Percentiles rank a stretch among this genome's conserved stretches.
Conservation (phyloP, 2,113 vertebrate genomes). For the Bubo blakistoni region DNA sequence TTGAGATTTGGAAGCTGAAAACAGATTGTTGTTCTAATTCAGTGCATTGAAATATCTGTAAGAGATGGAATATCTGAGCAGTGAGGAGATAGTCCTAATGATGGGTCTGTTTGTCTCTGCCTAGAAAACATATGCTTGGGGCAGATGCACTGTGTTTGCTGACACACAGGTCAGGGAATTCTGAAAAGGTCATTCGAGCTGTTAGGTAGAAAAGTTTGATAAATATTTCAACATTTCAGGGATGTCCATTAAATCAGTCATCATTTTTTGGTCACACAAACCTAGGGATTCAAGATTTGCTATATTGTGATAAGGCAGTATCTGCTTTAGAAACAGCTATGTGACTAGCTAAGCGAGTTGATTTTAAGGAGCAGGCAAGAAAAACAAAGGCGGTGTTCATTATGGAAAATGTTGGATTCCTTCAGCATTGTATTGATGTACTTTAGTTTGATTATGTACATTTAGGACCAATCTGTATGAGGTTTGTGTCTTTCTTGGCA, state of each 20-base stretch:
- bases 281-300: neutral
- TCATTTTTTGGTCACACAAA: neutral
- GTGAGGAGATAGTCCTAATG: neutral
- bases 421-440: neutral
- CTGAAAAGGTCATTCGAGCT: neutral
- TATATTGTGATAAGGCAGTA: neutral
- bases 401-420: neutral
- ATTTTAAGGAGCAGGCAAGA: neutral
- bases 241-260: neutral
- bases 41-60: neutral
- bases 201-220: neutral
- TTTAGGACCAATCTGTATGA: neutral
- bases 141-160: neutral
- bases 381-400: neutral
- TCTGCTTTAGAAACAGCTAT: neutral
- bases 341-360: neutral
- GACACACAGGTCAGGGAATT: neutral
- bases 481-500: neutral
- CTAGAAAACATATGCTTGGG: neutral
- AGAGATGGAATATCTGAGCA: neutral
- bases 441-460: neutral
- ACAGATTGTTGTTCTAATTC: neutral
- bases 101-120: neutral
- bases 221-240: neutral
- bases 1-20: neutral